Conservation (phyloP, 2,888 invertebrate species). For the Phengaris arion region DNA sequence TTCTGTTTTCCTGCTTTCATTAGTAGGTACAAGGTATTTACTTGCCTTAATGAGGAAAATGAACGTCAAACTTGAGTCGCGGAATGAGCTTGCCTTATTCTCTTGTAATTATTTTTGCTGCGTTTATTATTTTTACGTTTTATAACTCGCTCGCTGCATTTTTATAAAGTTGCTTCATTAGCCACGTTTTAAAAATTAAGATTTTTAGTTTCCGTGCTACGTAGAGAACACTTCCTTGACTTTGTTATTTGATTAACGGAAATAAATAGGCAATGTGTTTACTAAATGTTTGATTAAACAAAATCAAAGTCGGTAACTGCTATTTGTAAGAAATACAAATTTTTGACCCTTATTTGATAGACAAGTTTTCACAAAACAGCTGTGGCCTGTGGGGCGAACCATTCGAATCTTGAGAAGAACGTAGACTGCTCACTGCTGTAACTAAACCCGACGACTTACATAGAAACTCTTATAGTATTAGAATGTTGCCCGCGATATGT, state of each 20-base stretch:
- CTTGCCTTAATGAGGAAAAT: constrained; percentile 28
- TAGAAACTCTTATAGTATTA: not conserved
- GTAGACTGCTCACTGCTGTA: not conserved
- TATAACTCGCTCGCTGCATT: constrained; percentile 23
- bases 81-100: constrained; percentile 28
- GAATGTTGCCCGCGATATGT: not conserved
- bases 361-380: constrained; percentile 12
- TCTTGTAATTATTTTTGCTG: constrained; percentile 27
- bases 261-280: not conserved
- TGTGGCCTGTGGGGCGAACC: not conserved
- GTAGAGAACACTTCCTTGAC: not conserved
- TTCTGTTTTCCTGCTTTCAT: constrained; percentile 25
- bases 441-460: constrained; percentile 2
- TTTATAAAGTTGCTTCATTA: constrained; percentile 27
- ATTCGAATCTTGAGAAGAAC: not conserved
- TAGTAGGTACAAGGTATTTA: constrained; percentile 25
- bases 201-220: not conserved
- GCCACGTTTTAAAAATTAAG: constrained; percentile 22
- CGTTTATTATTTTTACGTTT: constrained; percentile 29
- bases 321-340: not conserved
- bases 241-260: not conserved
- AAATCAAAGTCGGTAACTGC: not conserved
- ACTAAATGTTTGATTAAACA: no score
- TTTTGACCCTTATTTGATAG: not conserved
- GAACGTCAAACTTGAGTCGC: constrained; percentile 27